These are phyloP conservation scores for Odobenus rosmarus DNA, from an alignment of 2,113 vertebrate genomes.

Conservation along the genomic window DNA sequence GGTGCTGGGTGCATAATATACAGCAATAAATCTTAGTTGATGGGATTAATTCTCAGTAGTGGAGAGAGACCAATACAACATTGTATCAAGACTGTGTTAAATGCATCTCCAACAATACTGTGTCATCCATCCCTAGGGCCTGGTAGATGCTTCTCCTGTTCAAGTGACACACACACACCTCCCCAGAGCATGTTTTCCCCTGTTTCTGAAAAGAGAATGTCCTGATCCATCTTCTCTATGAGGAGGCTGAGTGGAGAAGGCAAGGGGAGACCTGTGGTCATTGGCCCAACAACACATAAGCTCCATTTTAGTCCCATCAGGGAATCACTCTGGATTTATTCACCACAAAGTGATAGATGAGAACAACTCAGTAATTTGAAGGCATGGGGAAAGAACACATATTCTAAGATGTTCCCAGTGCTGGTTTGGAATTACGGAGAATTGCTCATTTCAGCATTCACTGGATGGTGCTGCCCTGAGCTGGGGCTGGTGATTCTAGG, in stretches of 20 bases:
- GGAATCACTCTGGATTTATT: conserved; percentile 84
- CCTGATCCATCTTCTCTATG: not conserved
- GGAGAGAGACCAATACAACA: not conserved
- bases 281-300: conserved; percentile 35
- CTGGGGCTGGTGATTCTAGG: conserved; percentile 57
- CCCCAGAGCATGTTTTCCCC: not conserved
- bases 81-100: not conserved
- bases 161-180: not conserved
- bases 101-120: not conserved
- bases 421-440: conserved; percentile 81
- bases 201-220: not conserved
- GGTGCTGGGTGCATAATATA: not conserved
- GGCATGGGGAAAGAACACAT: conserved; percentile 76
- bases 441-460: conserved; percentile 78
- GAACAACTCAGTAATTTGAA: conserved; percentile 83
- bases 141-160: not conserved
- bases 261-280: conserved; percentile 67
- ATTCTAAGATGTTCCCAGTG: conserved; percentile 81
- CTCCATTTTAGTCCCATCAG: conserved; percentile 82
- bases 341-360: conserved; percentile 83
- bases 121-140: not conserved
- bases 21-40: not conserved
- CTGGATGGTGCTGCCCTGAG: conserved; percentile 71
- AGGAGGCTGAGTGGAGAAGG: conserved; percentile 35
- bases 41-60: not conserved